These are phyloP conservation scores for Drosophila elegans DNA, from an alignment of 1,140 invertebrate species.

Conservation along the genomic window DNA sequence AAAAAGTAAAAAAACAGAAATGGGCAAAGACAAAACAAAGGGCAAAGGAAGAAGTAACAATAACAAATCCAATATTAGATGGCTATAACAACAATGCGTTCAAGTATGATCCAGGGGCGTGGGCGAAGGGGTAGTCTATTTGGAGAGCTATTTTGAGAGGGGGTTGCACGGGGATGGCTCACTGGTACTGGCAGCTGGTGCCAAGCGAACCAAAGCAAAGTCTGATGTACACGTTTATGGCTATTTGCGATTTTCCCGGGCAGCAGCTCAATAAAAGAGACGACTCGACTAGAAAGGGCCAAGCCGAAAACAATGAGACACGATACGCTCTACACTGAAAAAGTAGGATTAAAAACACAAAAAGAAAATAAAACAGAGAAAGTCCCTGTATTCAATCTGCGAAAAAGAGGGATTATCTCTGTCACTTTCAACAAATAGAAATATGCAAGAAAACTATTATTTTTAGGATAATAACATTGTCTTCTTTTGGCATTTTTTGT, in stretches of 20 bases:
- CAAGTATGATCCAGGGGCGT: constrained; percentile 37
- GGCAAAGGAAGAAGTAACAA: constrained; percentile 61
- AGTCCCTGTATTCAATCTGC: not conserved
- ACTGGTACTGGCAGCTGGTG: constrained; percentile 41
- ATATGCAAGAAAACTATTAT: not conserved
- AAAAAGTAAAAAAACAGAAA: constrained; percentile 20
- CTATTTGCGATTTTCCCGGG: constrained; percentile 58
- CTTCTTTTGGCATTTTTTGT: too few species aligned
- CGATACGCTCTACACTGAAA: constrained; percentile 4
- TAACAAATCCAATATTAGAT: constrained; percentile 80
- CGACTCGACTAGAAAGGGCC: constrained; percentile 17
- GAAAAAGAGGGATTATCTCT: too few species aligned
- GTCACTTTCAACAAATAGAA: not conserved
- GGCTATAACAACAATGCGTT: constrained; percentile 69
- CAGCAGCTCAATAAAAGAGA: constrained; percentile 39
- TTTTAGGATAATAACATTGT: not conserved
- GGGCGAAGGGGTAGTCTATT: not conserved
- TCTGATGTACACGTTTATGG: constrained; percentile 64
- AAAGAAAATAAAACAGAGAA: too few species aligned
- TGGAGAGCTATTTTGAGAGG: constrained; percentile 4
- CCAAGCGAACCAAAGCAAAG: constrained; percentile 39
- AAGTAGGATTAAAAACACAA: not conserved
- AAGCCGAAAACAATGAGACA: constrained; percentile 35
- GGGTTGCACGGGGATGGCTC: not conserved
- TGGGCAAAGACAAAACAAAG: constrained; percentile 31